Evolutionary conservation across 2,888 invertebrate genomes (phyloP).

Genomic region (Lasiommata megera): DNA sequence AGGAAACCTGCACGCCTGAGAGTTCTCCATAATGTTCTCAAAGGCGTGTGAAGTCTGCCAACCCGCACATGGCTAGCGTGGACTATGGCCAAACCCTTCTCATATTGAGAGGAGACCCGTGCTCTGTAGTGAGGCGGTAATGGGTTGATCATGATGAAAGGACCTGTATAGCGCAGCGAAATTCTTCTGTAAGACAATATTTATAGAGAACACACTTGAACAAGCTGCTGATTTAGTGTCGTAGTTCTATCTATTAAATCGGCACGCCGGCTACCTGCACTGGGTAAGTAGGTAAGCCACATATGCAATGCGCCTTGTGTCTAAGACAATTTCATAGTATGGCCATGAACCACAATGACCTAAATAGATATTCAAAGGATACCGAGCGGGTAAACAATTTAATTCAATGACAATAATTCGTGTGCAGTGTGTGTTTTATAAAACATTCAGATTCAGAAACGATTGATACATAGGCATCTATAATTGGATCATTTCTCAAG

Average conservation of each 20-base stretch:
- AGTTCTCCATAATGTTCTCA: too few relatives aligned
- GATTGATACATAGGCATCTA: background rate
- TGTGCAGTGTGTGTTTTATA: background rate
- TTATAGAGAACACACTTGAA: too few relatives aligned
- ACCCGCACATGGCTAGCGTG: too few relatives aligned
- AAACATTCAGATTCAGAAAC: conserved; percentile 3
- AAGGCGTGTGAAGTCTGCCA: too few relatives aligned
- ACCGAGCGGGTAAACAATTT: conserved; percentile 13
- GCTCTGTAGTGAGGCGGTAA: too few relatives aligned
- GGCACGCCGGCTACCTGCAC: conserved; percentile 45
- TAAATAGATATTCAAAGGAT: conserved; percentile 14
- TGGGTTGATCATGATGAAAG: too few relatives aligned
- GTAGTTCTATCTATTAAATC: conserved; percentile 40
- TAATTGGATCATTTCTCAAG: background rate
- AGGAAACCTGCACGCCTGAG: too few relatives aligned
- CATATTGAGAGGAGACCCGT: too few relatives aligned
- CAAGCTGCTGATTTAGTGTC: too few relatives aligned
- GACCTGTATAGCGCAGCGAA: too few relatives aligned
- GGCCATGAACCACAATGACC: conserved; percentile 33
- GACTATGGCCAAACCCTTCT: too few relatives aligned
- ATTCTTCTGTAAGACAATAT: too few relatives aligned
- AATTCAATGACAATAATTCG: conserved; percentile 11
- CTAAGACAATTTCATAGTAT: conserved; percentile 18
- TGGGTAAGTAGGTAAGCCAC: conserved; percentile 8
- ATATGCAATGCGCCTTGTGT: conserved; percentile 16